Conservation (phyloP, 2,113 vertebrate species). For the Engraulis encrasicolus region DNA sequence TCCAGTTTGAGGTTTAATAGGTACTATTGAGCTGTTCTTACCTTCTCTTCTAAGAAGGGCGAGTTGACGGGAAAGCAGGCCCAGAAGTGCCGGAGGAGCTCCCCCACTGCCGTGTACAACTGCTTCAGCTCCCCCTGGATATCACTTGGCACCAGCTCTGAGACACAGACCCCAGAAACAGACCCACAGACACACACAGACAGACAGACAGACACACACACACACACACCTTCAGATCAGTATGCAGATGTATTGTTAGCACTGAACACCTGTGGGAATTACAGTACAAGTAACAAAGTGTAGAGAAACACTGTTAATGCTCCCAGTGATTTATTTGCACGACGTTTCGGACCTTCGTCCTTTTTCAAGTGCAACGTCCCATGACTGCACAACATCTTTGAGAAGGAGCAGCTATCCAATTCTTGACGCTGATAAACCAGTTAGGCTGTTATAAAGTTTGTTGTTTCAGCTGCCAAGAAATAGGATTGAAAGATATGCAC, state of each 20-base stretch:
- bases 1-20: not conserved
- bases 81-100: constrained; percentile 97
- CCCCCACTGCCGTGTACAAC: constrained; percentile 90
- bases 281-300: not conserved
- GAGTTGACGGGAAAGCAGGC: constrained; percentile 97
- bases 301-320: not conserved
- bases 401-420: not conserved
- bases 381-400: not conserved
- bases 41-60: constrained; percentile 97
- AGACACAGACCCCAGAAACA: constrained; percentile 17
- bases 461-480: not conserved
- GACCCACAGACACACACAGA: not conserved
- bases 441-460: not conserved
- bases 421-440: not conserved
- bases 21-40: constrained; percentile 56
- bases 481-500: not conserved
- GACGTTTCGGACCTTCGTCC: too few species aligned
- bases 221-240: not conserved
- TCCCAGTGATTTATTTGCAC: too few species aligned
- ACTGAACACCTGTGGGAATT: not conserved
- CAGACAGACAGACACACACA: not conserved
- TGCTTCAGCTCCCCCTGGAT: constrained; percentile 94
- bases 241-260: not conserved
- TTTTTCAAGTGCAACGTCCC: too few species aligned
- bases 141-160: constrained; percentile 95